Percentiles rank a stretch among this genome's conserved stretches.
Evolutionary conservation across 2,113 vertebrate genomes (phyloP).

Genomic region (Spizaetus ornatus): DNA sequence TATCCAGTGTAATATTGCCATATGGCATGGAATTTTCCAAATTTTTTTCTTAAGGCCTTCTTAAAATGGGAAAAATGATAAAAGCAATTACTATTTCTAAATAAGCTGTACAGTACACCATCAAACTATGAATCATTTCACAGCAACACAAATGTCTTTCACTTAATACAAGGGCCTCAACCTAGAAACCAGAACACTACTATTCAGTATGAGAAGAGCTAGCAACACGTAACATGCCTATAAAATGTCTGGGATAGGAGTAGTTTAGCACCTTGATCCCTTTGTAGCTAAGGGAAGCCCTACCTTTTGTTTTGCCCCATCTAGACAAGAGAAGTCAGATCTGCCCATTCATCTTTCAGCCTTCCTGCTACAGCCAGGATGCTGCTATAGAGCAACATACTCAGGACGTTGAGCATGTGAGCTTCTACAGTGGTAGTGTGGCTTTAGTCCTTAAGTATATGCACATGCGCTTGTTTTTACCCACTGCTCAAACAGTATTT

Average conservation of each 20-base stretch:
- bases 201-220: background rate
- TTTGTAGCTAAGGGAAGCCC: background rate
- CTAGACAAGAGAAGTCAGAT: background rate
- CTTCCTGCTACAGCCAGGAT: background rate
- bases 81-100: background rate
- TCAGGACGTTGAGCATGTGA: rapidly evolving
- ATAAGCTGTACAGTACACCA: background rate
- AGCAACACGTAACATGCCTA: background rate
- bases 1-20: background rate
- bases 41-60: background rate
- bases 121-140: background rate
- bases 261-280: background rate
- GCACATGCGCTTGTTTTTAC: background rate
- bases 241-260: background rate
- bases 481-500: background rate
- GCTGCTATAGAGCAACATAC: background rate
- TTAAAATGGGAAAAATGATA: background rate
- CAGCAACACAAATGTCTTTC: background rate
- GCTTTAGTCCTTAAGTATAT: background rate
- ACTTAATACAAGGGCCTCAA: background rate
- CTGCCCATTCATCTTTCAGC: background rate
- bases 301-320: background rate
- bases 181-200: background rate
- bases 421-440: background rate
- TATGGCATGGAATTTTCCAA: background rate